Conservation (phyloP, 2,888 invertebrate genomes). For the Synergus laeviventris region DNA sequence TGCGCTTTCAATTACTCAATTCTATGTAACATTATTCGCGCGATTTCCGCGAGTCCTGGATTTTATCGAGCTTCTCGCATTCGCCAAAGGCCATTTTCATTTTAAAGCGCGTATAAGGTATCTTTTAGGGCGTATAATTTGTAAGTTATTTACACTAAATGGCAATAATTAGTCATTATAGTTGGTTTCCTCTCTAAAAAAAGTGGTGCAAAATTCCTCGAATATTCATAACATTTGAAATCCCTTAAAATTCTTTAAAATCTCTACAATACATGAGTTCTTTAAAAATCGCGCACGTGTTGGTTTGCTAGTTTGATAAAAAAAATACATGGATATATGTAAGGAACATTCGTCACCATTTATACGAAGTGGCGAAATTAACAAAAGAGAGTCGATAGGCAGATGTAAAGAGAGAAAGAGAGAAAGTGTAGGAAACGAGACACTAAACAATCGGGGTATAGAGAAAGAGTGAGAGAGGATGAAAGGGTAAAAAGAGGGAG, state of each 20-base stretch:
- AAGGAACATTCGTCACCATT: background rate
- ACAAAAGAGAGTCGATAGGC: background rate
- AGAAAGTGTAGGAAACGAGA: background rate
- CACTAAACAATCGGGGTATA: background rate
- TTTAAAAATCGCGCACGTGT: too few relatives aligned
- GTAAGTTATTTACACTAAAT: background rate
- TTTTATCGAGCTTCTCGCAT: slow-evolving; percentile 2
- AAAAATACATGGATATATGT: background rate
- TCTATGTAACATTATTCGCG: slow-evolving; percentile 5
- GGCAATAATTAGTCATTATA: background rate
- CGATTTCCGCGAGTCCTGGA: background rate
- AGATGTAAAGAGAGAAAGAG: background rate
- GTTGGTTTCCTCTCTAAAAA: background rate
- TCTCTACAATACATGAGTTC: too few relatives aligned
- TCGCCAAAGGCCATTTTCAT: background rate
- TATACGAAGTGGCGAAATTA: slow-evolving; percentile 6
- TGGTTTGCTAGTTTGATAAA: too few relatives aligned
- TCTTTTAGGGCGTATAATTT: too few relatives aligned
- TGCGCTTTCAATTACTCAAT: slow-evolving; percentile 19
- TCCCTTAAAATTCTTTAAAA: too few relatives aligned
- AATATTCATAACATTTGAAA: too few relatives aligned
- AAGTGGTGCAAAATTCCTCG: too few relatives aligned
- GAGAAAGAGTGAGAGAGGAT: background rate
- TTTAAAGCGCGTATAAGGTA: background rate
- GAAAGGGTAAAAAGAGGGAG: background rate